Evolutionary conservation across 2,888 invertebrate genomes (phyloP).

Genomic region (Chaitophorus viminalis): DNA sequence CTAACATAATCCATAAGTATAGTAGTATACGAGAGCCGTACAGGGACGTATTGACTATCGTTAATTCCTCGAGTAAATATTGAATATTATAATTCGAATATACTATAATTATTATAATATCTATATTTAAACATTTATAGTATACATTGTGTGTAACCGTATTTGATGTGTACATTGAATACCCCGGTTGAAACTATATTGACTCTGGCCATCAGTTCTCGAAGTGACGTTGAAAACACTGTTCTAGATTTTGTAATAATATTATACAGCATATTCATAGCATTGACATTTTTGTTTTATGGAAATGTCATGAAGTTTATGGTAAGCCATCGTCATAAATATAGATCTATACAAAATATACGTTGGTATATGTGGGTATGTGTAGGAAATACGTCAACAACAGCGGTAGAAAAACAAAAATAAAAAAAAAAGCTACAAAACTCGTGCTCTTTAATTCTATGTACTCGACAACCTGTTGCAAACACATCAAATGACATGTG

Average conservation of each 20-base stretch:
- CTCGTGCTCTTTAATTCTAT: background rate
- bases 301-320: background rate
- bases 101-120: too few relatives aligned
- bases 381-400: background rate
- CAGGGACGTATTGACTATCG: background rate
- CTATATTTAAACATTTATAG: too few relatives aligned
- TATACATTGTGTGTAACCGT: background rate
- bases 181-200: background rate
- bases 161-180: background rate
- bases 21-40: too few relatives aligned
- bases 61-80: background rate
- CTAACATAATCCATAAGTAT: too few relatives aligned
- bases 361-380: too few relatives aligned
- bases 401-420: too few relatives aligned
- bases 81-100: background rate
- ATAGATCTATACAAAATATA: background rate
- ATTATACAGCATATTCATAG: background rate
- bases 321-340: background rate
- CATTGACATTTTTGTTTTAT: conserved; percentile 2
- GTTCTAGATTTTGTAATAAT: background rate
- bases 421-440: background rate
- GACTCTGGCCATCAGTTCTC: background rate
- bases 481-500: background rate
- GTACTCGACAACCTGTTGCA: background rate
- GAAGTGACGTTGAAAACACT: background rate